Evolutionary conservation across 2,113 vertebrate species (phyloP).

Genomic region (Anoplopoma fimbria): DNA sequence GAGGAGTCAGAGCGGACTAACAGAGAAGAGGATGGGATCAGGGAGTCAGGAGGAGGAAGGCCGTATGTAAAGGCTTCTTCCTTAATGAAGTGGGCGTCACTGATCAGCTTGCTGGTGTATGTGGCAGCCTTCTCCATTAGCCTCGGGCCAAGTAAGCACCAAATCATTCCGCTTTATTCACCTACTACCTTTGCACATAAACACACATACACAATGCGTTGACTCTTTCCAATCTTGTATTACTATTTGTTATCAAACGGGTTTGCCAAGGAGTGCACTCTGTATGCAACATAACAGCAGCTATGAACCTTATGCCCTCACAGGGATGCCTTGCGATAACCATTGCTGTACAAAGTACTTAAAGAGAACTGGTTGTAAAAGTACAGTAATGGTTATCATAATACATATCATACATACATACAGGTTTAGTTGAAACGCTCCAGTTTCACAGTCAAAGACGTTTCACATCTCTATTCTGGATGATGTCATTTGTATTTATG

Average conservation of each 20-base stretch:
- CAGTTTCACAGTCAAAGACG: background rate
- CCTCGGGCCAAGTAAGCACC: constrained; percentile 94
- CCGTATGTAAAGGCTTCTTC: constrained; percentile 64
- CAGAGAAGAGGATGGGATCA: constrained; percentile 25
- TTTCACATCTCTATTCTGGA: background rate
- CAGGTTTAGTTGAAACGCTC: background rate
- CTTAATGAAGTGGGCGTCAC: constrained; percentile 90
- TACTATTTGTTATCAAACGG: background rate
- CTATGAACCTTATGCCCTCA: background rate
- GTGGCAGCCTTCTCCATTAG: constrained; percentile 94
- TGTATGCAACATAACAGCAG: background rate
- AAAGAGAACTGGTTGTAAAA: no score
- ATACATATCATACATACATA: background rate
- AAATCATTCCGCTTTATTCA: background rate
- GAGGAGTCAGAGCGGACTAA: constrained; percentile 56
- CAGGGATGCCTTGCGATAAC: no score
- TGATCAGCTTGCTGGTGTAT: constrained; percentile 91
- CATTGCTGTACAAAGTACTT: no score
- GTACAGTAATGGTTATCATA: constrained; percentile 22
- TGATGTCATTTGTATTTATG: background rate
- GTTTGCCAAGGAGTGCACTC: no score
- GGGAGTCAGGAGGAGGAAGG: constrained; percentile 54
- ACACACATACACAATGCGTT: background rate
- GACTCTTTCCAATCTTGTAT: background rate
- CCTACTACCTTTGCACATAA: background rate